A percentile compares a stretch with the other conserved stretches of the same genome.
Evolutionary conservation across 2,797 vertebrate genomes (phyloP).

Genomic region (Steatocranus sp.): DNA sequence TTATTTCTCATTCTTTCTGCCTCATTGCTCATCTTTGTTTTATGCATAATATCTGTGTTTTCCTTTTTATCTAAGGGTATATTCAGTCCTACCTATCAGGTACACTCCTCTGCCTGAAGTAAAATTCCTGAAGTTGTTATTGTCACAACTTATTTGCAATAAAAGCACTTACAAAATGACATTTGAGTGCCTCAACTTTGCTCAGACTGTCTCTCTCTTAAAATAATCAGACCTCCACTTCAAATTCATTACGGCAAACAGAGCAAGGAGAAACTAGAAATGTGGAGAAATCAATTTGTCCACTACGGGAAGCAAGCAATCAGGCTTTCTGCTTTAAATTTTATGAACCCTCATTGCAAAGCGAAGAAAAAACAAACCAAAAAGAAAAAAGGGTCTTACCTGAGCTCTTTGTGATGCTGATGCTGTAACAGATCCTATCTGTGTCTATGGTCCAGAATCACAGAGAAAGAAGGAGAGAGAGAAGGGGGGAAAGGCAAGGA

Average conservation of each 20-base stretch:
- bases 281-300: slow-evolving; percentile 27
- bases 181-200: slow-evolving; percentile 41
- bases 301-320: not conserved
- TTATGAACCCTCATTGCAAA: slow-evolving; percentile 1
- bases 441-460: slow-evolving; percentile 46
- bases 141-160: not conserved
- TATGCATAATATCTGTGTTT: not conserved
- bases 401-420: slow-evolving; percentile 48
- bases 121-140: slow-evolving; percentile 47
- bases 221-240: slow-evolving; percentile 14
- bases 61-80: not conserved
- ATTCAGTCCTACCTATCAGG: not conserved
- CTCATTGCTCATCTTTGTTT: not conserved
- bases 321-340: not conserved
- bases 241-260: slow-evolving; percentile 25
- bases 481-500: not conserved
- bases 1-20: not conserved
- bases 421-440: slow-evolving; percentile 63
- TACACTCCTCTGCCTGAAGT: not conserved
- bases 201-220: not conserved
- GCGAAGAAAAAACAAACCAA: slow-evolving; percentile 15
- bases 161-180: slow-evolving; percentile 22
- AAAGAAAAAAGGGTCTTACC: slow-evolving; percentile 60
- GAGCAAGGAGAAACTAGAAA: slow-evolving; percentile 14
- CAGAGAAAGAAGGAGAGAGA: slow-evolving; percentile 7